Evolutionary conservation across 2,797 vertebrate species (phyloP).

Genomic region (Petrocephalus schoutedeni): DNA sequence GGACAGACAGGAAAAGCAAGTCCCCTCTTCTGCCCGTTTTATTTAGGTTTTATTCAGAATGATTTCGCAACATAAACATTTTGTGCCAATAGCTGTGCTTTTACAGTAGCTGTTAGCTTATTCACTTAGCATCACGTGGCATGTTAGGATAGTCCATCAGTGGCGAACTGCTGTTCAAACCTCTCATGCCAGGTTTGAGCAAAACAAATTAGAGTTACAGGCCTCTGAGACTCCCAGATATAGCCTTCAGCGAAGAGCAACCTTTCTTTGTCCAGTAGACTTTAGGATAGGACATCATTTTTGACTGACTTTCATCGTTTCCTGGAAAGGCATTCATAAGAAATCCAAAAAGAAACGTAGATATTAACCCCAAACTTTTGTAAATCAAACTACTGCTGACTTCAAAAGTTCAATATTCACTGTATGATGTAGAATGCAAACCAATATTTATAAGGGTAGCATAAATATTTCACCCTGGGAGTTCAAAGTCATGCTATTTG

Average conservation of each 20-base stretch:
- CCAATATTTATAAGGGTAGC: not conserved
- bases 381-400: not conserved
- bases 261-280: too few species aligned
- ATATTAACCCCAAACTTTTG: not conserved
- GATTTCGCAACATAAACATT: not conserved
- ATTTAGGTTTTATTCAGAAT: not conserved
- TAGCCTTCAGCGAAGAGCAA: not conserved
- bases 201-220: not conserved
- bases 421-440: not conserved
- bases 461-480: not conserved
- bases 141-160: not conserved
- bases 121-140: too few species aligned
- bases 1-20: not conserved
- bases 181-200: not conserved
- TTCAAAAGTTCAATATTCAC: not conserved
- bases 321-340: not conserved
- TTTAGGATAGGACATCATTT: not conserved
- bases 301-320: not conserved
- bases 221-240: not conserved
- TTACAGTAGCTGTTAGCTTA: not conserved
- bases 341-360: not conserved
- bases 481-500: not conserved
- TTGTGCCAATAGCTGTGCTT: not conserved
- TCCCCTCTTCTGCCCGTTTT: not conserved
- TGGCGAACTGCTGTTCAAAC: not conserved